A percentile compares a stretch with the other conserved stretches of the same genome.
These are phyloP conservation scores for Eulemur macaco DNA, from an alignment of 2,113 vertebrate species.

Conservation along the genomic window DNA sequence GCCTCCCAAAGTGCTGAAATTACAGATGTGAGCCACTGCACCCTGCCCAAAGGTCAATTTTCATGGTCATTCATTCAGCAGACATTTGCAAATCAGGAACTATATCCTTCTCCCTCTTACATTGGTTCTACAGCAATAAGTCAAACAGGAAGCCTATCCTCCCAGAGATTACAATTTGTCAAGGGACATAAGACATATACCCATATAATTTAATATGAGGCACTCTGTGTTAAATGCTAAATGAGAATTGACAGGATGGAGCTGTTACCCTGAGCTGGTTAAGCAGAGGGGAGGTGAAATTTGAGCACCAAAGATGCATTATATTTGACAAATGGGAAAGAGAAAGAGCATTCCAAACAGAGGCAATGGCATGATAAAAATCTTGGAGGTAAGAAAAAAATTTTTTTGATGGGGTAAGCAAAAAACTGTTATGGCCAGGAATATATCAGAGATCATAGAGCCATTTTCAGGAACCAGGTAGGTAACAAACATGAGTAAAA, in stretches of 20 bases:
- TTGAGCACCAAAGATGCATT: neutral
- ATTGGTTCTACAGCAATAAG: neutral
- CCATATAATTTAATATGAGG: neutral
- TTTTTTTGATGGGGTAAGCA: neutral
- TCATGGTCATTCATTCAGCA: neutral
- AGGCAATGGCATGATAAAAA: neutral
- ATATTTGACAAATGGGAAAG: neutral
- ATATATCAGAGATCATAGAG: neutral
- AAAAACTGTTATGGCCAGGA: neutral
- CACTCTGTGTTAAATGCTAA: neutral
- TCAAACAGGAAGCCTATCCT: neutral
- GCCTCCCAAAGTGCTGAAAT: too few species aligned
- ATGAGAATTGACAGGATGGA: neutral
- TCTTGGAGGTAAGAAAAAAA: neutral
- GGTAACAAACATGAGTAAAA: neutral
- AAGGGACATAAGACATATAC: neutral
- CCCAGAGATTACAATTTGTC: neutral
- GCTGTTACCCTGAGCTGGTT: neutral
- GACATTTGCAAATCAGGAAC: neutral
- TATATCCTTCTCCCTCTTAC: neutral
- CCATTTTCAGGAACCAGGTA: neutral
- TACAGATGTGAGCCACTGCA: neutral
- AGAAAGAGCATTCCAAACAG: slow-evolving; percentile 7
- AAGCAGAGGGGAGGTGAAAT: neutral
- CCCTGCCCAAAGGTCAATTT: neutral